A percentile compares a stretch with the other conserved stretches of the same genome.
Conservation (phyloP, 1,140 invertebrate species). For the Drosophila bipectinata region DNA sequence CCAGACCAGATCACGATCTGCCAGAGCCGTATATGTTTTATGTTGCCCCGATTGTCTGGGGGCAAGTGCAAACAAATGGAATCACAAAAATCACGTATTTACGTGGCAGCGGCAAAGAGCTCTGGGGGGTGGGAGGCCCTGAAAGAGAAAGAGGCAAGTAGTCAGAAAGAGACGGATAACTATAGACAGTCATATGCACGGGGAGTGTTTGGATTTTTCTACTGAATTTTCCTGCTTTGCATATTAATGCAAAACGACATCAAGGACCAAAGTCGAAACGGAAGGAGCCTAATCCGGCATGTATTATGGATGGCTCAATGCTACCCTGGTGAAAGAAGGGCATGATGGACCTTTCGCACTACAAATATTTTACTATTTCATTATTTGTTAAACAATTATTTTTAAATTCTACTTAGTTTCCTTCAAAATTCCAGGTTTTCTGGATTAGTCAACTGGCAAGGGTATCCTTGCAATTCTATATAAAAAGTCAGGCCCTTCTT, state of each 20-base stretch:
- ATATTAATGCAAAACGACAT: conserved; percentile 57
- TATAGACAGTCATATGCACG: conserved; percentile 36
- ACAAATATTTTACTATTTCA: not conserved
- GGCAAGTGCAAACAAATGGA: conserved; percentile 68
- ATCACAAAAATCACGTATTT: conserved; percentile 74
- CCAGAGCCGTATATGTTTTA: conserved; percentile 35
- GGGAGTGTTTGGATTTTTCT: conserved; percentile 64
- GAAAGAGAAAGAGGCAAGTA: not conserved
- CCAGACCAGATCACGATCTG: conserved; percentile 29
- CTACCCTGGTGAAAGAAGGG: not conserved
- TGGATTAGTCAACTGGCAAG: not conserved
- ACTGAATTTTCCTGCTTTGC: conserved; percentile 60
- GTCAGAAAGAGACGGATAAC: not conserved
- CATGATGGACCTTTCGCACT: no score
- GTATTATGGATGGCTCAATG: conserved; percentile 21
- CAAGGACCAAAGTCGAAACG: conserved; percentile 30
- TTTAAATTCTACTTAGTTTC: no score
- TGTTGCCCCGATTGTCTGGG: conserved; percentile 37
- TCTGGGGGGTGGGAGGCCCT: conserved; percentile 4
- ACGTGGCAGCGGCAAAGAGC: conserved; percentile 26
- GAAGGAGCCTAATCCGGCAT: conserved; percentile 40
- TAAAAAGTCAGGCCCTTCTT: not conserved
- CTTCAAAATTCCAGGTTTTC: not conserved
- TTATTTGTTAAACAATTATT: no score
- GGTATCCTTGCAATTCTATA: not conserved